phyloP scores from a whole-genome alignment of 2,113 vertebrate species.

The Cathartes aura region DNA sequence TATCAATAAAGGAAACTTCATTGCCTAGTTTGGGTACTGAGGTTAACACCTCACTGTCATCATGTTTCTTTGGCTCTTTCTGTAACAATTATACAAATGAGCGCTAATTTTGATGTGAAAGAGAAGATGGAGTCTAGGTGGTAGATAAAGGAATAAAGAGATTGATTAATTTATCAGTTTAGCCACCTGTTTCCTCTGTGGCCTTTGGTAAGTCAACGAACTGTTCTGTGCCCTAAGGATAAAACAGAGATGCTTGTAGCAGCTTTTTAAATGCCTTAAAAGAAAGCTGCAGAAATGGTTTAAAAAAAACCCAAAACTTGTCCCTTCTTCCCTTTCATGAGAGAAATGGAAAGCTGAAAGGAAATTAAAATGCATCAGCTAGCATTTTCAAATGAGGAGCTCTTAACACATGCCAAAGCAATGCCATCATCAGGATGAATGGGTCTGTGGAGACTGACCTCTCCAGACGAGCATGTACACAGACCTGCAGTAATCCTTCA shows the following conservation, averaged over 20 bases:
- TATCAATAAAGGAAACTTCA: not conserved
- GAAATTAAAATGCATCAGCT: not conserved
- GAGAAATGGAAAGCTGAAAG: not conserved
- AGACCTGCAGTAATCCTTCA: conserved; percentile 4
- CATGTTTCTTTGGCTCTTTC: not conserved
- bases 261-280: not conserved
- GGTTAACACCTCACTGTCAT: not conserved
- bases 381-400: not conserved
- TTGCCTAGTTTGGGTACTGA: not conserved
- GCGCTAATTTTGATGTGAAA: not conserved
- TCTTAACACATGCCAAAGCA: not conserved
- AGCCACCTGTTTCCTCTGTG: not conserved
- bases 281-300: not conserved
- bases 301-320: accelerated
- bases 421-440: not conserved
- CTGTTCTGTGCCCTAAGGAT: not conserved
- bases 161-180: not conserved
- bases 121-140: not conserved
- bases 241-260: not conserved
- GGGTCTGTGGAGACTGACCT: not conserved
- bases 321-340: not conserved
- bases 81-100: not conserved
- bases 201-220: not conserved
- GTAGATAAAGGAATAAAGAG: not conserved
- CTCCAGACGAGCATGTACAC: not conserved